These are phyloP conservation scores for Puntigrus tetrazona DNA, from an alignment of 2,113 vertebrate genomes.

Conservation along the genomic window DNA sequence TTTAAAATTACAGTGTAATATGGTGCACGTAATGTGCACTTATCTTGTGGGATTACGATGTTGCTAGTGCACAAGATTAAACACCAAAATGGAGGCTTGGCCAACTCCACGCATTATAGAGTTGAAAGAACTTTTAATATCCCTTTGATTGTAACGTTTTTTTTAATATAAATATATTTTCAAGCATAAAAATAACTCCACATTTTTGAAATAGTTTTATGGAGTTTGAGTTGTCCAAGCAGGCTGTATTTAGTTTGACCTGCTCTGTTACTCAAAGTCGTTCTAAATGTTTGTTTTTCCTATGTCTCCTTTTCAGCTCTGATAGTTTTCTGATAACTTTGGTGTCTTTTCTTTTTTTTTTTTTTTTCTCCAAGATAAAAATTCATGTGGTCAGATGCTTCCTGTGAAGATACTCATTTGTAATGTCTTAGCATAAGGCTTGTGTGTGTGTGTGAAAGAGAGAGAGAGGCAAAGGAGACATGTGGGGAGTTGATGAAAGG, in stretches of 20 bases:
- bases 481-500: slow-evolving; percentile 5
- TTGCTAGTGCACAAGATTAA: slow-evolving; percentile 14
- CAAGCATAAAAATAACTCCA: background rate
- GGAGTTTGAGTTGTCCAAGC: background rate
- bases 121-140: background rate
- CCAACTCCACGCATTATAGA: background rate
- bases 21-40: background rate
- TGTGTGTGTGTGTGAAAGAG: background rate
- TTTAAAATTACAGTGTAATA: background rate
- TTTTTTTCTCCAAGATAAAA: slow-evolving; percentile 1
- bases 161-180: background rate
- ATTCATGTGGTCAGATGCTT: slow-evolving; percentile 21
- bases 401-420: slow-evolving; percentile 11
- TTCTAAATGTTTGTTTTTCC: background rate
- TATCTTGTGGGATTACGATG: slow-evolving; percentile 12
- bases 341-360: background rate
- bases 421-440: background rate
- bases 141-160: background rate
- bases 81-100: background rate
- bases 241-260: background rate
- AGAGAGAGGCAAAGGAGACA: background rate
- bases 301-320: background rate
- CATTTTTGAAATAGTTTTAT: slow-evolving; percentile 11
- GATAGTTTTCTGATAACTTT: slow-evolving; percentile 18
- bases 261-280: background rate